Evolutionary conservation across 23 tunicate species (phyloP).

Genomic region (Clavelina lepadiformis): DNA sequence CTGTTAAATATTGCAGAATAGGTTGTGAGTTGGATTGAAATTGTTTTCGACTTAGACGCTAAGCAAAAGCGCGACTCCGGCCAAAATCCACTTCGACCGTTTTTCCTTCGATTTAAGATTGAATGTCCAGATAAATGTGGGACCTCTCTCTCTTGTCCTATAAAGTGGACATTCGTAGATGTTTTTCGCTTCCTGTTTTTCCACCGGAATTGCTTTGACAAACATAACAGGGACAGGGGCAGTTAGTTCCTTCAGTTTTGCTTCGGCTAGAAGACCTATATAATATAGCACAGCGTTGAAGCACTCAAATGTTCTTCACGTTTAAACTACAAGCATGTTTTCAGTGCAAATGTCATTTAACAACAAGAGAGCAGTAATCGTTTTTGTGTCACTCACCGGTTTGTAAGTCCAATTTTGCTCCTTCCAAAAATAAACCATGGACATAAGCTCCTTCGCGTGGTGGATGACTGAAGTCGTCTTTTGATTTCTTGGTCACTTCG

Average conservation of each 20-base stretch:
- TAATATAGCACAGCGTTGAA: no score
- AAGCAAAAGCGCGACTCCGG: constrained; percentile 59
- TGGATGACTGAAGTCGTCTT: constrained; percentile 86
- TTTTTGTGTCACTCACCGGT: constrained; percentile 35
- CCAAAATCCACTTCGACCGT: constrained; percentile 81
- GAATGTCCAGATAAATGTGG: constrained; percentile 92
- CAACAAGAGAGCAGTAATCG: no score
- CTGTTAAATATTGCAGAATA: no score
- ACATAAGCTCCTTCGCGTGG: constrained; percentile 92
- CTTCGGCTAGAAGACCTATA: constrained; percentile 73
- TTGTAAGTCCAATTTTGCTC: constrained; percentile 86
- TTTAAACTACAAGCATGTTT: background rate
- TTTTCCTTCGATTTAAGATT: constrained; percentile 82
- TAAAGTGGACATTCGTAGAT: constrained; percentile 95
- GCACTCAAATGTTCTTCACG: no score
- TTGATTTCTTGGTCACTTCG: constrained; percentile 82
- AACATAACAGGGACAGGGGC: constrained; percentile 93
- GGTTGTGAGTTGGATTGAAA: no score
- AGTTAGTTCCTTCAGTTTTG: constrained; percentile 85
- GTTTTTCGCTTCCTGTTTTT: constrained; percentile 76
- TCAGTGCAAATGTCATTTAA: background rate
- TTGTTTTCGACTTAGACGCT: constrained; percentile 42
- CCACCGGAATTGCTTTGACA: constrained; percentile 81
- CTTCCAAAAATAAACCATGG: constrained; percentile 78
- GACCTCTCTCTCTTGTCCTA: constrained; percentile 85